Base-by-base conservation (phyloP, 2,888 invertebrate species). In the Notodonta ziczac region DNA sequence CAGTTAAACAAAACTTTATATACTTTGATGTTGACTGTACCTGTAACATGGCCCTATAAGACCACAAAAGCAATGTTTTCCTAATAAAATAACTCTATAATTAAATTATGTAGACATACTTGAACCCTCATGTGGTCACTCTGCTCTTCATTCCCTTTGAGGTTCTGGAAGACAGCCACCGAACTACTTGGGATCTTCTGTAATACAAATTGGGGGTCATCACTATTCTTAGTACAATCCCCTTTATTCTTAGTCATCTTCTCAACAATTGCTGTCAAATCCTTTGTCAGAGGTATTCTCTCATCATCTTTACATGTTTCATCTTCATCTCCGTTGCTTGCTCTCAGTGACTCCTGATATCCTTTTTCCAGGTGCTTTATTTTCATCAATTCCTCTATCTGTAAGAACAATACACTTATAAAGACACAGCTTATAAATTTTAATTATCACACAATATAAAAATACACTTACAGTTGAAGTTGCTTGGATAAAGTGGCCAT, bases 91-190 rank as follows among this genome's bases (percentile, higher is more conserved):
- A 55, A 32, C 2, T 53, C 7, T 51, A 51, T 9, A 14, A 9
- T 24, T 12, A 9, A 5, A 24, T 10, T 5, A 12, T 35, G 5
- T 5, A 12, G 10, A 74, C 80, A 80, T 89, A 95, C 95, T 88
- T 96, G 95, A 16, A 91, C 88, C 78, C 94, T 94, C 88, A 96
- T 96, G 71, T 88, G 90, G 70, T 91, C 88, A 40, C 83, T 84
- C 72, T 75, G 83, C 62, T 86, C 81, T 70, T 80, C 78, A 61
- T 76, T 61, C 69, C 71, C 63, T 48, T 86, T 77, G 62, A 95
- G 77, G 62, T 95, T 96, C 87, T 96, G 96, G 83, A 95, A 96
- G 0, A 96, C 95, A 39, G 96, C 96, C 48, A 93, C 93, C 55
- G 92, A 87, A 72, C 94, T 95, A 48, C 94, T 94, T 9, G 95